phyloP scores from a whole-genome alignment of 2,888 invertebrate genomes.

The Ptycholaimellus sp. region DNA sequence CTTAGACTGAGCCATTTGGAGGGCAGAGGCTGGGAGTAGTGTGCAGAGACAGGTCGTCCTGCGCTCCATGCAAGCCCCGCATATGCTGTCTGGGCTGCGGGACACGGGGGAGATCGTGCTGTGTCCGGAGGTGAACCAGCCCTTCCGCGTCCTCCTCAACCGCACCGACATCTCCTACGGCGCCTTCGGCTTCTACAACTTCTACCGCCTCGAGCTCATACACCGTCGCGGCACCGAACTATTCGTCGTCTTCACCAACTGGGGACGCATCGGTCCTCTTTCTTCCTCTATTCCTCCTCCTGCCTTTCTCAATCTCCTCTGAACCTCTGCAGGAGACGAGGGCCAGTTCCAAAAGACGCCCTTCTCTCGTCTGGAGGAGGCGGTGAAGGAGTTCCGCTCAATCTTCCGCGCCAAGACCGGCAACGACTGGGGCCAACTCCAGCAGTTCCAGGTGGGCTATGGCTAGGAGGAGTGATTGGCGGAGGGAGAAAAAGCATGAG shows the following conservation, averaged over 20 bases:
- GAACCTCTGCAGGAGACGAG: no score
- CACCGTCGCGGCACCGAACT: slow-evolving; percentile 28
- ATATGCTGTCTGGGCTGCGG: slow-evolving; percentile 9
- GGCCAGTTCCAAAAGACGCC: slow-evolving; percentile 34
- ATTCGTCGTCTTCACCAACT: slow-evolving; percentile 33
- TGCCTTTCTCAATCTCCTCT: no score
- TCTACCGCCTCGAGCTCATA: slow-evolving; percentile 35
- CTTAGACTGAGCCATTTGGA: no score
- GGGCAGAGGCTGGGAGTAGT: background rate
- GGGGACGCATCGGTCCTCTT: slow-evolving; percentile 35
- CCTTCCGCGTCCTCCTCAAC: slow-evolving; percentile 26
- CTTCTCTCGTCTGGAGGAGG: slow-evolving; percentile 28
- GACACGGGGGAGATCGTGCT: slow-evolving; percentile 13
- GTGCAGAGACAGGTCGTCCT: background rate
- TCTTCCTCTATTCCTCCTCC: no score
- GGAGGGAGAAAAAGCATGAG: slow-evolving; percentile 10
- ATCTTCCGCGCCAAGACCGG: slow-evolving; percentile 34
- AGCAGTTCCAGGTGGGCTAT: background rate
- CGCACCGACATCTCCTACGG: slow-evolving; percentile 31
- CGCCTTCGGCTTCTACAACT: slow-evolving; percentile 33
- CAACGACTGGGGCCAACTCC: slow-evolving; percentile 27
- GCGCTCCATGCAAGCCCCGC: slow-evolving; percentile 9
- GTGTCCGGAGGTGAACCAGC: slow-evolving; percentile 11
- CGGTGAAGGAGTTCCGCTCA: slow-evolving; percentile 32
- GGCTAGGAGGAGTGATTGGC: slow-evolving; percentile 2